Percentiles rank a stretch among this genome's conserved stretches.
Conservation (phyloP, 2,888 invertebrate genomes). For the Myathropa florea region DNA sequence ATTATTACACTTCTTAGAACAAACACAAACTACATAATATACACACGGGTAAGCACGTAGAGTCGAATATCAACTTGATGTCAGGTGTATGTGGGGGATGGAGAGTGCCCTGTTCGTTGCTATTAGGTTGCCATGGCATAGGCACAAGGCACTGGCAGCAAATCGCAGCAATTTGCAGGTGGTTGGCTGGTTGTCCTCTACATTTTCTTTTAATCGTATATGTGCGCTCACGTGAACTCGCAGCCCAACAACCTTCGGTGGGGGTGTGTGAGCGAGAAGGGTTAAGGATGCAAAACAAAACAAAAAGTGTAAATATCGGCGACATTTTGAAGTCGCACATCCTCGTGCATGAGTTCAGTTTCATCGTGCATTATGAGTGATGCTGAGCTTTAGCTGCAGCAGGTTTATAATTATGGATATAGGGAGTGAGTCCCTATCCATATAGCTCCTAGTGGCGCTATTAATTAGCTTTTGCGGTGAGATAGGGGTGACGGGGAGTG, state of each 20-base stretch:
- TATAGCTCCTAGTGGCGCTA: conserved; percentile 4
- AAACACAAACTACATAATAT: conserved; percentile 54
- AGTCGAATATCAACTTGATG: conserved; percentile 54
- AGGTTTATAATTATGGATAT: conserved; percentile 41
- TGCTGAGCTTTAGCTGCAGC: conserved; percentile 41
- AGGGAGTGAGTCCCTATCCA: conserved; percentile 18
- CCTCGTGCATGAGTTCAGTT: conserved; percentile 55
- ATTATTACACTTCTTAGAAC: conserved; percentile 67
- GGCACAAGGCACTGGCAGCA: conserved; percentile 26
- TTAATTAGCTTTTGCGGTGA: conserved; percentile 62
- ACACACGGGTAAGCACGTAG: conserved; percentile 24
- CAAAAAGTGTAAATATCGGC: conserved; percentile 66
- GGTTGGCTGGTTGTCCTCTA: conserved; percentile 56
- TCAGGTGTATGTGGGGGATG: conserved; percentile 17
- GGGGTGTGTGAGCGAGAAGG: conserved; percentile 3
- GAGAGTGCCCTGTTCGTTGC: neutral
- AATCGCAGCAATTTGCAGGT: conserved; percentile 63
- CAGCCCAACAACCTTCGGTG: neutral
- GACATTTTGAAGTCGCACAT: conserved; percentile 64
- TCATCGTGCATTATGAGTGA: conserved; percentile 28
- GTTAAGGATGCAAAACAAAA: conserved; percentile 57
- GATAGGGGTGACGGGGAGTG: neutral
- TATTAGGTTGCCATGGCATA: conserved; percentile 7
- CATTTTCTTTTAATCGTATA: conserved; percentile 44
- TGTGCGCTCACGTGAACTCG: conserved; percentile 1